phyloP scores from a whole-genome alignment of 2,113 vertebrate species.

The Peromyscus leucopus region DNA sequence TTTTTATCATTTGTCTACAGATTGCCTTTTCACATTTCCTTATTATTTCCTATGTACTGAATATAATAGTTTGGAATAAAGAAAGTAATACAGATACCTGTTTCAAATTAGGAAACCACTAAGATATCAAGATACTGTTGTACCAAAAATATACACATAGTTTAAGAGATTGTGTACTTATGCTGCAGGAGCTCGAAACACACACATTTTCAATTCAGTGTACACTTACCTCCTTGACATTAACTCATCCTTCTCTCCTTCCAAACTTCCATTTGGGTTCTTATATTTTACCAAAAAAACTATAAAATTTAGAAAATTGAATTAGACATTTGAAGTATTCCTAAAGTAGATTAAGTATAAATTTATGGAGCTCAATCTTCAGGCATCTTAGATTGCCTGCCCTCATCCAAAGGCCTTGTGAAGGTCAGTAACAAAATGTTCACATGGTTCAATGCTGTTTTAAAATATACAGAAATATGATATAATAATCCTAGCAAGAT shows the following conservation, averaged over 20 bases:
- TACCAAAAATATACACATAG: neutral
- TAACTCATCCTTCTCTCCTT: neutral
- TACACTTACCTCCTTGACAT: neutral
- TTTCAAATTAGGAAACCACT: neutral
- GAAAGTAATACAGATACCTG: neutral
- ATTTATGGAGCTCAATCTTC: neutral
- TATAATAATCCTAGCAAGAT: neutral
- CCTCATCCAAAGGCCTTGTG: neutral
- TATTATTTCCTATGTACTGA: neutral
- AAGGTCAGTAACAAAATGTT: neutral
- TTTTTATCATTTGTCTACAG: neutral
- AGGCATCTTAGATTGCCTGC: neutral
- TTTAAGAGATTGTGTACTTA: neutral
- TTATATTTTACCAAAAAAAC: neutral
- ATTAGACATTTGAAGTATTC: neutral
- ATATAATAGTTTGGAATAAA: neutral
- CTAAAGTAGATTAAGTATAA: neutral
- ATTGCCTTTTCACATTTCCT: neutral
- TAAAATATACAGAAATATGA: neutral
- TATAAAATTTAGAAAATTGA: neutral
- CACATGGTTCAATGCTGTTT: neutral
- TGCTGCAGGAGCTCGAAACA: neutral
- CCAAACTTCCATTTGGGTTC: neutral
- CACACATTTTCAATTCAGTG: neutral
- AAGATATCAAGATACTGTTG: neutral